Percentiles rank a stretch among this genome's conserved stretches.
These are phyloP conservation scores for Odontesthes bonariensis DNA, from an alignment of 2,113 vertebrate species.

Conservation along the genomic window DNA sequence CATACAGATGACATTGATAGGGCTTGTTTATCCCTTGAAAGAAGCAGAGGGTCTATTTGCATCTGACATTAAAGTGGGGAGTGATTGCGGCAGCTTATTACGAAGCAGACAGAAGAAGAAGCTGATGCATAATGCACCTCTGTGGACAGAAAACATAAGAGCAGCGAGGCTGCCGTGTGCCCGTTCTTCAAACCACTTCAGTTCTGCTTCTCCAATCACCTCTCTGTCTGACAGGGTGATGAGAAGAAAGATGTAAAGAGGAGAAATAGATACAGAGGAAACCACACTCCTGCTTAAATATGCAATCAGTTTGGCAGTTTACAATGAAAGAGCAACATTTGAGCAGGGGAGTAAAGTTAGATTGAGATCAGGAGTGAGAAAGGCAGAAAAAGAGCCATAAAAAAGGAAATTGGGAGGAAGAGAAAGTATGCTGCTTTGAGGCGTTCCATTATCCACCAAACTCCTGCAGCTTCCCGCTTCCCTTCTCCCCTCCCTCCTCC, in stretches of 20 bases:
- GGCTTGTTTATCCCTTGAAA: slow-evolving; percentile 50
- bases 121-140: slow-evolving; percentile 56
- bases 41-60: slow-evolving; percentile 46
- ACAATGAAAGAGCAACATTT: slow-evolving; percentile 63
- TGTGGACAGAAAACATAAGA: slow-evolving; percentile 53
- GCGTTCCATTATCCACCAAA: slow-evolving; percentile 89
- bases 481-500: slow-evolving; percentile 84
- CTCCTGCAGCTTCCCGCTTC: slow-evolving; percentile 81
- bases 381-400: slow-evolving; percentile 6
- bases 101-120: slow-evolving; percentile 50
- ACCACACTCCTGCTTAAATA: slow-evolving; percentile 55
- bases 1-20: slow-evolving; percentile 45
- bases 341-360: slow-evolving; percentile 50
- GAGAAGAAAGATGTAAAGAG: slow-evolving; percentile 21
- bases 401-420: slow-evolving; percentile 64
- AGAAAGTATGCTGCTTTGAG: slow-evolving; percentile 82
- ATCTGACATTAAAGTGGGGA: slow-evolving; percentile 59
- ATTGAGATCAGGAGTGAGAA: slow-evolving; percentile 54
- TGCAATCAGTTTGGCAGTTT: slow-evolving; percentile 55
- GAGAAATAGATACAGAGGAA: slow-evolving; percentile 32
- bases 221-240: slow-evolving; percentile 50
- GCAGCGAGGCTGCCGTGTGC: slow-evolving; percentile 30
- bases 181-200: slow-evolving; percentile 47
- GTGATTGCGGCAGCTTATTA: slow-evolving; percentile 41
- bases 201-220: slow-evolving; percentile 55